Evolutionary conservation across 2,797 vertebrate species (phyloP).

Genomic region (Rhinoraja longicauda): DNA sequence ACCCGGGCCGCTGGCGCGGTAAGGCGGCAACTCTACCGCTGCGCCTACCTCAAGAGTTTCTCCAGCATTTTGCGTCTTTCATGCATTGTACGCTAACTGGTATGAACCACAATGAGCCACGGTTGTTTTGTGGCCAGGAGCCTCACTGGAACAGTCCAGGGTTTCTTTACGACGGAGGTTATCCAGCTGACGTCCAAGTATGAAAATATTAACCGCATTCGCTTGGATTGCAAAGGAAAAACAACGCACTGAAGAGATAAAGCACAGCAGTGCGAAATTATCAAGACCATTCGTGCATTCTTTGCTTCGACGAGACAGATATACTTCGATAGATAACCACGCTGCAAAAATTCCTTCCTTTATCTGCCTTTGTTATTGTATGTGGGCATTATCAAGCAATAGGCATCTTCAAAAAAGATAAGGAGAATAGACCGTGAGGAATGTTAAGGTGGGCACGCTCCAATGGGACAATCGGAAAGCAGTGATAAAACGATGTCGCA

Average conservation of each 20-base stretch:
- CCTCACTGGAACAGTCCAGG: neutral
- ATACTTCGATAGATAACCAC: constrained; percentile 17
- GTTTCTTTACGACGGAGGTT: constrained; percentile 9
- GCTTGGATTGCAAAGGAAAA: neutral
- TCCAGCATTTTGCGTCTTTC: too few relatives aligned
- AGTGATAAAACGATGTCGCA: neutral
- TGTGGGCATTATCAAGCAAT: neutral
- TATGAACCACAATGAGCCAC: neutral
- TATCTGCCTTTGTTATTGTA: neutral
- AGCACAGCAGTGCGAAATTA: neutral
- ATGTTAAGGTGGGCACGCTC: neutral
- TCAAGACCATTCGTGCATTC: neutral
- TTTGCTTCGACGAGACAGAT: neutral
- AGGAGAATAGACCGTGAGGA: neutral
- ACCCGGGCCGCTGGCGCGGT: too few relatives aligned
- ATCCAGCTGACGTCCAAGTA: neutral
- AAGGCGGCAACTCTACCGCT: too few relatives aligned
- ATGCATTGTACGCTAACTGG: neutral
- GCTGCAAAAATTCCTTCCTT: constrained; percentile 15
- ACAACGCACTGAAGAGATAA: neutral
- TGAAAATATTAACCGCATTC: constrained; percentile 8
- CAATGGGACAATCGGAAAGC: constrained; percentile 2
- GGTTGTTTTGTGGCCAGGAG: neutral
- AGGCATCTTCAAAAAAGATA: neutral
- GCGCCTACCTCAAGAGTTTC: too few relatives aligned